Base-by-base conservation (phyloP, 2,797 vertebrate genomes). In the Harpagifer antarcticus region DNA sequence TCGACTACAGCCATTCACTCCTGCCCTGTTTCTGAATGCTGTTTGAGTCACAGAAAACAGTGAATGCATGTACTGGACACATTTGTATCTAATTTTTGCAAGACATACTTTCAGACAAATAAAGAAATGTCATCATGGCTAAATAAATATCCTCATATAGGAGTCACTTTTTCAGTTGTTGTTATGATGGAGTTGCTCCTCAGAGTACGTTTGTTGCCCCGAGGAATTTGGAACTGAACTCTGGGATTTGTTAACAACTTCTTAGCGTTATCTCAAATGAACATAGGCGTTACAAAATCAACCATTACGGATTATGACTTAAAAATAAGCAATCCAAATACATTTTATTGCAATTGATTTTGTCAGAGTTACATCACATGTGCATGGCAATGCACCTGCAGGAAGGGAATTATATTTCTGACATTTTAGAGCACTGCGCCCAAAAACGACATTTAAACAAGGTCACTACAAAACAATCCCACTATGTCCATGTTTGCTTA, bases 231-330 rank as follows among this genome's bases (percentile, higher is more conserved):
- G 44, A 68, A 40, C 17, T 1, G 6, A 53, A 33, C n/a, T 33
- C 9, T 48, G 10, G 14, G 27, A 54, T 11, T 45, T 43, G 50
- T 62, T 19, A n/a, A 53, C 44, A 20, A 5, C 11, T 48, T 52
- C 19, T 58, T 19, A 58, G 47, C 2, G 2, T 55, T 37, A 64
- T 53, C 53, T 33, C 37, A 37, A 17, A 31, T 15, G 12, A 23
- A 23, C n/a, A 55, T 20, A 65, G 48, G 52, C 61, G 64, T 31
- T 1, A 16, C 19, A 19, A 57, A 74, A 74, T 70, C 43, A 54
- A 54, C 42, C 55, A 49, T 47, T 59, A 59, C 27, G 4, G 68
- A 50, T 74, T 79, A 68, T 7, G 27, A 57, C 47, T 48, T 55
- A 17, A 43, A 49, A 42, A 68, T 48, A 52, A 77, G 54, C 6